phyloP scores from a whole-genome alignment of 2,113 vertebrate genomes.

The Chloropsis hardwickii region DNA sequence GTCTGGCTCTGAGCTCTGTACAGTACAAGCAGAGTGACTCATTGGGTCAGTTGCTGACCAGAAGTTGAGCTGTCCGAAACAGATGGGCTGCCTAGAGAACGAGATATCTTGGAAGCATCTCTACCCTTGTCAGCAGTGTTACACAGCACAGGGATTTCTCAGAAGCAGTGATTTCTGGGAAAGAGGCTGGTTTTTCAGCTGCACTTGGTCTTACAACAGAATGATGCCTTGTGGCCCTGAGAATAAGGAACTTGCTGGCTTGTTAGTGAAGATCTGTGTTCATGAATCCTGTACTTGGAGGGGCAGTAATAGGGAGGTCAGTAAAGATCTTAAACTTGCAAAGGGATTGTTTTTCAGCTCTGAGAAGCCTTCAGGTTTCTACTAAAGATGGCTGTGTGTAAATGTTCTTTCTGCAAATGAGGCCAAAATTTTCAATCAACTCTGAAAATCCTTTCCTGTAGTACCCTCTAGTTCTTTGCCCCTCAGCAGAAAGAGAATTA shows the following conservation, averaged over 20 bases:
- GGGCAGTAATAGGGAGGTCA: background rate
- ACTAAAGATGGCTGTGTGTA: background rate
- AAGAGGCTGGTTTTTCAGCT: background rate
- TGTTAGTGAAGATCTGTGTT: background rate
- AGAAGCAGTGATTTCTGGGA: background rate
- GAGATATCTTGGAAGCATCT: background rate
- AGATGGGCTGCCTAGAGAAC: conserved; percentile 21
- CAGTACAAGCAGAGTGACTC: background rate
- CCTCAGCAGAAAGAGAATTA: background rate
- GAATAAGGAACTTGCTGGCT: background rate
- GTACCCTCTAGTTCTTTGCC: background rate
- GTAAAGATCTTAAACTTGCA: background rate
- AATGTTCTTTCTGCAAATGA: background rate
- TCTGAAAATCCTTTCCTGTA: background rate
- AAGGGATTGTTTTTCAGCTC: background rate
- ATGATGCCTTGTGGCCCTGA: background rate
- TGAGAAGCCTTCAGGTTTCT: background rate
- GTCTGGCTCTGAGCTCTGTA: background rate
- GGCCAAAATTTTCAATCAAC: background rate
- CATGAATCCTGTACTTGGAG: background rate
- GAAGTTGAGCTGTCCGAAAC: background rate
- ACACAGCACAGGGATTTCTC: background rate
- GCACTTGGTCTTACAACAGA: background rate
- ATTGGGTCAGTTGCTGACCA: background rate
- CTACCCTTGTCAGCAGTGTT: background rate